phyloP scores from a whole-genome alignment of 2,888 invertebrate species.

The Perizoma flavofasciatum region DNA sequence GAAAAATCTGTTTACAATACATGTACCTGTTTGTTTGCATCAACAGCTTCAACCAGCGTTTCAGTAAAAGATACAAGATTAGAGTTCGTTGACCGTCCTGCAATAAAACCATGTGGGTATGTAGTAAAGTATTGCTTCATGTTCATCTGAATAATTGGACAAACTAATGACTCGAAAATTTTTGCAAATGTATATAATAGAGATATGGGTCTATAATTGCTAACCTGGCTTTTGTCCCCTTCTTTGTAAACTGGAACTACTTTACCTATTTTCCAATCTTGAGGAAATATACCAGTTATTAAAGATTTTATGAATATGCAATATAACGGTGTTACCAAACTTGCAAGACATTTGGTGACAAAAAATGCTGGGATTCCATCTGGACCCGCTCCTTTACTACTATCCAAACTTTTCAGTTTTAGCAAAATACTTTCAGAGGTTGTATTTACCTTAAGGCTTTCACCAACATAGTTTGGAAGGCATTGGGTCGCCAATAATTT shows the following conservation, averaged over 20 bases:
- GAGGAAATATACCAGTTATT: neutral
- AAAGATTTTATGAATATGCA: neutral
- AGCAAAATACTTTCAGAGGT: neutral
- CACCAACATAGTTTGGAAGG: neutral
- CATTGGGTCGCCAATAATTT: neutral
- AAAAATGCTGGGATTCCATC: too few species aligned
- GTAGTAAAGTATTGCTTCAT: neutral
- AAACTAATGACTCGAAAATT: neutral
- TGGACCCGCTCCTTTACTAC: too few species aligned
- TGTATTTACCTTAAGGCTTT: neutral
- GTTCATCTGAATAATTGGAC: neutral
- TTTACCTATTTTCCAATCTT: neutral
- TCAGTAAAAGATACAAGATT: neutral
- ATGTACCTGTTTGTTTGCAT: neutral
- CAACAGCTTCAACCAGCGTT: too few species aligned
- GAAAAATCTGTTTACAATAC: slow-evolving; percentile 1
- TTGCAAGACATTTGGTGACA: neutral
- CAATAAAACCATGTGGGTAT: neutral
- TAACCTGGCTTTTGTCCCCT: neutral
- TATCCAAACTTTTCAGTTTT: too few species aligned
- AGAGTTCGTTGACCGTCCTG: neutral
- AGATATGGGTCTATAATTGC: slow-evolving; percentile 1
- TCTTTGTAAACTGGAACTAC: too few species aligned
- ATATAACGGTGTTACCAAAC: neutral
- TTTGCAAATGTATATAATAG: neutral